Conservation (phyloP, 2,113 vertebrate species). For the Zosterops hypoxanthus region DNA sequence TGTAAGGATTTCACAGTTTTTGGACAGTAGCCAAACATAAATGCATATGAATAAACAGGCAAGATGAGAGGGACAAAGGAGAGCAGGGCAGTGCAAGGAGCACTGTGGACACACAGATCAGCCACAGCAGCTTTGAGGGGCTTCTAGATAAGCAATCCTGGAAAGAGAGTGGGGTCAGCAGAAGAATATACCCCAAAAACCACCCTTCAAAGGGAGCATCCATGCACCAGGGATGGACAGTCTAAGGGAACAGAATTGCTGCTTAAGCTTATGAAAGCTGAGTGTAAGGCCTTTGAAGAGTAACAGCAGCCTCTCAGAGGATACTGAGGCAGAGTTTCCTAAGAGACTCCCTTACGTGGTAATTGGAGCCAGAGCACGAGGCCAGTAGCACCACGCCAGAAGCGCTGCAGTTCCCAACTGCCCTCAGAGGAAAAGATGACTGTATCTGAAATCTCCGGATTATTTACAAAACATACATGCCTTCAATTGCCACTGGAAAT, state of each 20-base stretch:
- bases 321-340: constrained; percentile 1
- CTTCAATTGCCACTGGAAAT: constrained; percentile 34
- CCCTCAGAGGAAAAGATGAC: constrained; percentile 27
- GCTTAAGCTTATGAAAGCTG: neutral
- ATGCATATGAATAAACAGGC: neutral
- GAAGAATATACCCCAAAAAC: neutral
- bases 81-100: neutral
- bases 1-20: neutral
- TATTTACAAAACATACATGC: constrained; percentile 42
- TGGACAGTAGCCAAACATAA: neutral
- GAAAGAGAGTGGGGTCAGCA: neutral
- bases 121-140: neutral
- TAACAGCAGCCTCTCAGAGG: constrained; percentile 22
- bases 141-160: neutral
- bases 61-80: neutral
- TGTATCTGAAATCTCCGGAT: constrained; percentile 12
- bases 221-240: neutral
- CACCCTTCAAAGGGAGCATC: neutral
- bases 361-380: constrained; percentile 55
- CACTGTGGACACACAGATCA: accelerated
- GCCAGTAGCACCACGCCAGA: constrained; percentile 42
- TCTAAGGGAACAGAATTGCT: neutral
- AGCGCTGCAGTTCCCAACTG: neutral
- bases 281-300: neutral
- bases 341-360: constrained; percentile 45